Conservation (phyloP, 1,140 invertebrate genomes). For the Meloidogyne exigua region DNA sequence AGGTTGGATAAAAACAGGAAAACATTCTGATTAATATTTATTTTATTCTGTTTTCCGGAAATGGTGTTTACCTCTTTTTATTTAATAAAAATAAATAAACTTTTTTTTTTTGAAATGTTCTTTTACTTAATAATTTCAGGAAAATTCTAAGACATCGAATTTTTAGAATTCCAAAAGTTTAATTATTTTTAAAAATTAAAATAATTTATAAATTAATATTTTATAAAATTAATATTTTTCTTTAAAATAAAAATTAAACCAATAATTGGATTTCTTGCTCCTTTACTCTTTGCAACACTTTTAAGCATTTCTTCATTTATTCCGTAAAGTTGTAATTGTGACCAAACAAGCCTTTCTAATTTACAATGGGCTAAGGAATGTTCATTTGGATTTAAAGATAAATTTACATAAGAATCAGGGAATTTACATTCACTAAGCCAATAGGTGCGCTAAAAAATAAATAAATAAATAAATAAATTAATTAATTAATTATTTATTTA, state of each 20-base stretch:
- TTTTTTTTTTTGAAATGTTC: no score
- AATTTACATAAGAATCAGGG: constrained; percentile 56
- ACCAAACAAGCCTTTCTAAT: constrained; percentile 52
- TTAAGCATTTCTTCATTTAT: constrained; percentile 58
- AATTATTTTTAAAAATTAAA: no score
- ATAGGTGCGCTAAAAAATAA: constrained; percentile 48
- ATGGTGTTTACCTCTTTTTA: no score
- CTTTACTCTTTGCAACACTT: constrained; percentile 48
- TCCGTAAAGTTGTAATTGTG: constrained; percentile 48
- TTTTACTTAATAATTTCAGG: no score
- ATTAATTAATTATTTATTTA: neutral
- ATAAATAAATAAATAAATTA: neutral
- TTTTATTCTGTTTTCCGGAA: no score
- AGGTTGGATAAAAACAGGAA: no score
- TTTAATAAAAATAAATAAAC: no score
- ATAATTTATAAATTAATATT: no score
- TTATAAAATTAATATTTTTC: neutral
- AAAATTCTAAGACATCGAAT: no score
- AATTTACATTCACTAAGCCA: constrained; percentile 58
- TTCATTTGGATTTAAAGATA: constrained; percentile 49
- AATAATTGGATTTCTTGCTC: constrained; percentile 55
- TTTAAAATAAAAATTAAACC: constrained; percentile 1
- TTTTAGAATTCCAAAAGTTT: no score
- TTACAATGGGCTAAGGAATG: constrained; percentile 44
- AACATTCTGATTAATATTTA: no score